Percentiles rank a stretch among this genome's conserved stretches.
Evolutionary conservation across 2,888 invertebrate species (phyloP).

Genomic region (Patella pellucida): DNA sequence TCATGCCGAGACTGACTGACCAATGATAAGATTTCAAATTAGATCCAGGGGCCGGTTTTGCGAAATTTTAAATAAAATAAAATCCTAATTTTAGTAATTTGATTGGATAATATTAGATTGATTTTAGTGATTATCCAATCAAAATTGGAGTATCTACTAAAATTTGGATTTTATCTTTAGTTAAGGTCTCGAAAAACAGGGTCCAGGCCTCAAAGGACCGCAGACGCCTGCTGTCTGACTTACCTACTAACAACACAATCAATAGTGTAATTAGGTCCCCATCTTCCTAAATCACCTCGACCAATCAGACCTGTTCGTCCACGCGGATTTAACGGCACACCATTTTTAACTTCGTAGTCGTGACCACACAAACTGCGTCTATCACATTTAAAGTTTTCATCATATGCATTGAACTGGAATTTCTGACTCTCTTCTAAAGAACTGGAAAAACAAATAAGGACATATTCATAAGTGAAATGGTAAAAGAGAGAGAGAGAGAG

Average conservation of each 20-base stretch:
- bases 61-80: too few species aligned
- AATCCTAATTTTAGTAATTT: too few species aligned
- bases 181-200: too few species aligned
- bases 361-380: constrained; percentile 81
- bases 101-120: too few species aligned
- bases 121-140: too few species aligned
- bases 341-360: constrained; percentile 73
- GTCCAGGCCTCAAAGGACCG: too few species aligned
- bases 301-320: constrained; percentile 64
- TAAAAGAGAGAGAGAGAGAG: too few species aligned
- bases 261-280: constrained; percentile 64
- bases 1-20: too few species aligned
- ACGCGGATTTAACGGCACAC: constrained; percentile 62
- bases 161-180: too few species aligned
- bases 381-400: constrained; percentile 75
- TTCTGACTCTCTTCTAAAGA: constrained; percentile 21
- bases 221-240: neutral
- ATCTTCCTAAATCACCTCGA: constrained; percentile 62
- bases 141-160: too few species aligned
- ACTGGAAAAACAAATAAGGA: constrained; percentile 23
- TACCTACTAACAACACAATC: constrained; percentile 64
- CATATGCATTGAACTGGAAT: constrained; percentile 50
- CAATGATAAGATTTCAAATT: too few species aligned
- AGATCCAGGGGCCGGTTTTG: too few species aligned
- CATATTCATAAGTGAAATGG: neutral